Percentiles rank a stretch among this genome's conserved stretches.
Evolutionary conservation across 1,140 invertebrate genomes (phyloP).

Genomic region (Heterodera schachtii): DNA sequence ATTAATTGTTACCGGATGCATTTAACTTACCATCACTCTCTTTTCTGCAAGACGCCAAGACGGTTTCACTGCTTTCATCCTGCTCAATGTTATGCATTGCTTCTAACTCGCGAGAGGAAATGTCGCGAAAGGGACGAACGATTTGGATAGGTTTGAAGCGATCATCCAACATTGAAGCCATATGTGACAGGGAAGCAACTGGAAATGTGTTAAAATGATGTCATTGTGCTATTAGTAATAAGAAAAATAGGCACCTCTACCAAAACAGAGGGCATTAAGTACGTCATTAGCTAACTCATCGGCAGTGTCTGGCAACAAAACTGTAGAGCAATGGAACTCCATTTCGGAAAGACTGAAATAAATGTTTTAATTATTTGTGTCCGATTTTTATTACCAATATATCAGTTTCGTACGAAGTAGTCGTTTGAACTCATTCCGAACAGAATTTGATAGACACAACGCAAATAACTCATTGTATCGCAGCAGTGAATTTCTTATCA

Average conservation of each 20-base stretch:
- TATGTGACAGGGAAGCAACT: slow-evolving; percentile 13
- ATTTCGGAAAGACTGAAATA: not conserved
- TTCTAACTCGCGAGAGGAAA: slow-evolving; percentile 5
- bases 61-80: not conserved
- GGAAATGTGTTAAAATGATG: not conserved
- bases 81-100: slow-evolving; percentile 2
- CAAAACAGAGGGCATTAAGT: slow-evolving; percentile 19
- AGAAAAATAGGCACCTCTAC: slow-evolving; percentile 7
- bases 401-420: slow-evolving; percentile 13
- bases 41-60: too few relatives aligned
- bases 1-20: too few relatives aligned
- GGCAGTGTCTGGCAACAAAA: slow-evolving; percentile 17
- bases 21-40: not conserved
- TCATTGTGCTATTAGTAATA: not conserved
- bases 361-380: not conserved
- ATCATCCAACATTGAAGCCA: slow-evolving; percentile 14
- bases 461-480: slow-evolving; percentile 3
- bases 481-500: not conserved
- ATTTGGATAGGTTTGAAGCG: slow-evolving; percentile 11
- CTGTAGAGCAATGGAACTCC: slow-evolving; percentile 1
- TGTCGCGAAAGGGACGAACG: slow-evolving; percentile 22
- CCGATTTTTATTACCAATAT: not conserved
- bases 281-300: slow-evolving; percentile 18
- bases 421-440: slow-evolving; percentile 13
- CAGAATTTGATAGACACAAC: slow-evolving; percentile 6